Base-by-base conservation (phyloP, 2,113 vertebrate species). In the Nothoprocta pentlandii region DNA sequence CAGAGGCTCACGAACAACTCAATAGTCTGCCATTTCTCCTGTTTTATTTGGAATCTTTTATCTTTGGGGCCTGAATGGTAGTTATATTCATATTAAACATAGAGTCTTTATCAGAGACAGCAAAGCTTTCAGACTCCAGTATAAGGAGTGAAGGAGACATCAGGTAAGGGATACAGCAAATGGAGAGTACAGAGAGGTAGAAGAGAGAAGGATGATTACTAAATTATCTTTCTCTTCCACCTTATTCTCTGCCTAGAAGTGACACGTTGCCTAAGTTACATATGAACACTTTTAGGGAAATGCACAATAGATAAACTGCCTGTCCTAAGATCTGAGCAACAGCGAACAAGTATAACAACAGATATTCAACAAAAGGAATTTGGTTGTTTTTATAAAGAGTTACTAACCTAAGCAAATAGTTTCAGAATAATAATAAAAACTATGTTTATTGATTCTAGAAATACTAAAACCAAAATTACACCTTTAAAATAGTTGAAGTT, bases 61-160 rank as follows among this genome's bases (percentile, higher is more conserved):
- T 34, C 23, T 86, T 17, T 73, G 25, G 2, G 13, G 8, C 21
- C 71, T 12, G 66, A 49, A 53, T 2, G 46, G 6, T 30, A 34
- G 4, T 5, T 51, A 42, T 42, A 3, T 46, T 80, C 28, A 7
- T 25, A 32, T 3, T 0, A 76, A 76, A 10, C 1, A 1, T 16
- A 42, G 7, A 4, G 13, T 2, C 1, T 32, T 62, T 77, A n/a
- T 68, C 25, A 77, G 21, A 17, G 16, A 42, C 10, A 80, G 34
- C 16, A 36, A 69, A 25, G 14, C 4, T 86, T 54, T 67, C 19
- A 39, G 30, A 67, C 22, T 26, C 2, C 12, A 20, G 2, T 22
- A 49, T 21, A 49, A 20, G 47, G 47, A 49, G 47, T 21, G 47
- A 21, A 49, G 47, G 47, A 49, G 47, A 21, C 20, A 49, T 19